Conservation (phyloP, 2,113 vertebrate genomes). For the Vireo altiloquus region DNA sequence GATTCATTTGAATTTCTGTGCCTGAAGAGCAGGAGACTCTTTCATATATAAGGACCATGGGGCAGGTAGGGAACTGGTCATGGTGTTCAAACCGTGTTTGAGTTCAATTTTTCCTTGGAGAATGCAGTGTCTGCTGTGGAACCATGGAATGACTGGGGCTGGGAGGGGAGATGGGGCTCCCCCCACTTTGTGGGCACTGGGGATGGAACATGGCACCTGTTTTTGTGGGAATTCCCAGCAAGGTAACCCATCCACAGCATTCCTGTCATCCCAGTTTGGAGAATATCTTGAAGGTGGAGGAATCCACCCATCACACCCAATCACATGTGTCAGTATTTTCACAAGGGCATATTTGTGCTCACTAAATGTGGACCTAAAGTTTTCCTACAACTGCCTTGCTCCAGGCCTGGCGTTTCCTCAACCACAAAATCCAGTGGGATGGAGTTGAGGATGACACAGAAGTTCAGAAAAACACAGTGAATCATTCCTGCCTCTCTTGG, state of each 20-base stretch:
- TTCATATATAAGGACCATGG: not conserved
- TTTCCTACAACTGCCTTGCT: not conserved
- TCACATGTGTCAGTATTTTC: not conserved
- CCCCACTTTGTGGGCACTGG: not conserved
- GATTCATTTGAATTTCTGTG: not conserved
- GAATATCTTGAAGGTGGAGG: not conserved
- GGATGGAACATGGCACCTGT: not conserved
- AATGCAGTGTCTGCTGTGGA: not conserved
- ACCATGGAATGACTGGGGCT: fast-evolving
- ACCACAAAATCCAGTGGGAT: not conserved
- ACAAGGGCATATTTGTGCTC: not conserved
- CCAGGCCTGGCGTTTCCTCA: not conserved
- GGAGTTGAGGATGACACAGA: not conserved
- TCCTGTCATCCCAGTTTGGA: not conserved
- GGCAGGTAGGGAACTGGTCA: not conserved
- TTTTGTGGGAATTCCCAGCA: not conserved
- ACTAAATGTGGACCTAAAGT: not conserved
- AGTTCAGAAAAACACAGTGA: not conserved
- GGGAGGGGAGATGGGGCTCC: not conserved
- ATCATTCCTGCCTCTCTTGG: not conserved
- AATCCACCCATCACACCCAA: not conserved
- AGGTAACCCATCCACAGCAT: not conserved
- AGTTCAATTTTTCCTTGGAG: not conserved
- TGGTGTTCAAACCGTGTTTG: not conserved
- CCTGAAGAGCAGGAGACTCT: not conserved